Percentiles rank a stretch among this genome's conserved stretches.
phyloP scores from a whole-genome alignment of 2,888 invertebrate genomes.

The Chrysina gloriosa region DNA sequence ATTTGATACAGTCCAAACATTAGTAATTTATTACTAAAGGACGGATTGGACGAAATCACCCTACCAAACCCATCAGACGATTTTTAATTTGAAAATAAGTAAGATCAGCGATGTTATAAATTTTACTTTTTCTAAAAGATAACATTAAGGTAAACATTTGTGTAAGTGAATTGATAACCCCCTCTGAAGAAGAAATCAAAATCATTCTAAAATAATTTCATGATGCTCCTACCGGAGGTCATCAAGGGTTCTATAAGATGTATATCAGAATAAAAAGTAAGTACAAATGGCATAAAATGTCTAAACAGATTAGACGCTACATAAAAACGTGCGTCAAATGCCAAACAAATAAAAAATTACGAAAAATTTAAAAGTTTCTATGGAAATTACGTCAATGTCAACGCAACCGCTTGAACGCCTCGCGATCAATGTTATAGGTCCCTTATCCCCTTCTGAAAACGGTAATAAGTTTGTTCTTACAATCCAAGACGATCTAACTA shows the following conservation, averaged over 20 bases:
- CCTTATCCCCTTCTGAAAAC: slow-evolving; percentile 50
- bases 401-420: slow-evolving; percentile 53
- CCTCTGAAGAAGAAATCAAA: neutral
- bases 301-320: slow-evolving; percentile 36
- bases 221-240: slow-evolving; percentile 35
- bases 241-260: slow-evolving; percentile 37
- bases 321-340: slow-evolving; percentile 46
- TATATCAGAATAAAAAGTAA: slow-evolving; percentile 36
- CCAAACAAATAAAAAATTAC: slow-evolving; percentile 50
- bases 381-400: slow-evolving; percentile 55
- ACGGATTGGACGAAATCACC: neutral
- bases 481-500: slow-evolving; percentile 56
- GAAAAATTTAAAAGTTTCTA: slow-evolving; percentile 50
- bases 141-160: slow-evolving; percentile 1
- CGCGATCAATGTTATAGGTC: slow-evolving; percentile 54
- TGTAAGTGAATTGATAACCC: neutral
- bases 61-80: neutral
- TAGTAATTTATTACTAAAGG: neutral
- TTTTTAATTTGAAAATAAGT: neutral
- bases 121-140: neutral
- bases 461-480: slow-evolving; percentile 53
- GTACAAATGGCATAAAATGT: slow-evolving; percentile 44
- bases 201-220: slow-evolving; percentile 39
- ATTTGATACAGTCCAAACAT: neutral
- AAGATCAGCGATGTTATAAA: neutral